Evolutionary conservation across 1,140 invertebrate species (phyloP).

Genomic region (Cecropterus lyciades): DNA sequence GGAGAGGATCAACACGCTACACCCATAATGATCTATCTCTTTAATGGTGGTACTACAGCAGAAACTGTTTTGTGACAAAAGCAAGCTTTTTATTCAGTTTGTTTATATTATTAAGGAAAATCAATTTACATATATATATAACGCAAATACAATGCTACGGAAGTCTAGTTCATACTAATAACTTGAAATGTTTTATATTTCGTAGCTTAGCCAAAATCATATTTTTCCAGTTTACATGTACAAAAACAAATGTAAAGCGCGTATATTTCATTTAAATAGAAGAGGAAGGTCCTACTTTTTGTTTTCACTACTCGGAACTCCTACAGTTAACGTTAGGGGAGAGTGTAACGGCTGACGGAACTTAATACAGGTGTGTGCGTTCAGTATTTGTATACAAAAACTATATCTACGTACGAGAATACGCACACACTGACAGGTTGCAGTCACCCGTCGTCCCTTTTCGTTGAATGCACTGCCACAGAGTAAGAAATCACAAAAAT

Average conservation of each 20-base stretch:
- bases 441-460: constrained; percentile 55
- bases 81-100: neutral
- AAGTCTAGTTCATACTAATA: no score
- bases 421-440: constrained; percentile 55
- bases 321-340: constrained; percentile 51
- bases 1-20: constrained; percentile 19
- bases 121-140: no score
- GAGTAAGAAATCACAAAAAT: constrained; percentile 28
- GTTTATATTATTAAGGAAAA: no score
- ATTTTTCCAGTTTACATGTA: no score
- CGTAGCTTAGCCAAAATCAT: no score
- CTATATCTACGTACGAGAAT: constrained; percentile 44
- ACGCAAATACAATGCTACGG: no score
- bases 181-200: no score
- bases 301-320: constrained; percentile 43
- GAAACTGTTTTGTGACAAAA: neutral
- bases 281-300: constrained; percentile 41
- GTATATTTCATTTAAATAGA: constrained; percentile 26
- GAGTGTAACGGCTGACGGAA: constrained; percentile 58
- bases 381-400: constrained; percentile 45
- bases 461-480: constrained; percentile 55
- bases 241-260: neutral
- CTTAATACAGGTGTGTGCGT: constrained; percentile 56
- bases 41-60: neutral
- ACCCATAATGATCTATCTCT: constrained; percentile 8